Percentiles rank a stretch among this genome's conserved stretches.
These are phyloP conservation scores for Cebus imitator DNA, from an alignment of 2,113 vertebrate genomes.

Conservation along the genomic window DNA sequence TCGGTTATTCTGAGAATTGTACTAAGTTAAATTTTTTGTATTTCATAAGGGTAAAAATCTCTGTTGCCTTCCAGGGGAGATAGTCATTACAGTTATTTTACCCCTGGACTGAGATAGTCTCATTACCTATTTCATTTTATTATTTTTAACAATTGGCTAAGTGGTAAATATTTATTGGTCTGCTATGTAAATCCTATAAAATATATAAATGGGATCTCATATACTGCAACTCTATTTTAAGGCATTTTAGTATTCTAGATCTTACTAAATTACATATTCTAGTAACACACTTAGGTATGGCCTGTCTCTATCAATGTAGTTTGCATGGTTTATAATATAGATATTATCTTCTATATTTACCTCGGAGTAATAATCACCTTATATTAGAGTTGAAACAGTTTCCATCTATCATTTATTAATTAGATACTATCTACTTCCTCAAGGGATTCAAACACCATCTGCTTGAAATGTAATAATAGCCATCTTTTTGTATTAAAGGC, in stretches of 20 bases:
- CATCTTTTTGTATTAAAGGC: background rate
- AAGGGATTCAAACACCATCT: background rate
- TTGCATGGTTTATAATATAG: background rate
- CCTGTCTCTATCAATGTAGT: background rate
- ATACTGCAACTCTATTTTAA: background rate
- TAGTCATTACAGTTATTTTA: background rate
- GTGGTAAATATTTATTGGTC: background rate
- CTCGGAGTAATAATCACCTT: background rate
- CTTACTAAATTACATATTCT: background rate
- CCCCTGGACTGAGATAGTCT: background rate
- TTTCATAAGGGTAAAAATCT: background rate
- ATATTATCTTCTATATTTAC: background rate
- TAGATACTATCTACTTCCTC: background rate
- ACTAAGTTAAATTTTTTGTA: slow-evolving; percentile 2
- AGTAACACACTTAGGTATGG: background rate
- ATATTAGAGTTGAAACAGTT: background rate
- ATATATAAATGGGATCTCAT: background rate
- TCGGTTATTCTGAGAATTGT: background rate
- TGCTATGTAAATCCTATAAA: slow-evolving; percentile 2
- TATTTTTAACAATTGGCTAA: background rate
- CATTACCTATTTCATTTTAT: background rate
- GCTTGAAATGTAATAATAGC: slow-evolving; percentile 4
- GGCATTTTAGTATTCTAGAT: background rate
- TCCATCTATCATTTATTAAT: background rate
- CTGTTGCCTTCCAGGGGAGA: background rate